A percentile compares a stretch with the other conserved stretches of the same genome.
Conservation (phyloP, 2,888 invertebrate genomes). For the Pseudanteris insignis region DNA sequence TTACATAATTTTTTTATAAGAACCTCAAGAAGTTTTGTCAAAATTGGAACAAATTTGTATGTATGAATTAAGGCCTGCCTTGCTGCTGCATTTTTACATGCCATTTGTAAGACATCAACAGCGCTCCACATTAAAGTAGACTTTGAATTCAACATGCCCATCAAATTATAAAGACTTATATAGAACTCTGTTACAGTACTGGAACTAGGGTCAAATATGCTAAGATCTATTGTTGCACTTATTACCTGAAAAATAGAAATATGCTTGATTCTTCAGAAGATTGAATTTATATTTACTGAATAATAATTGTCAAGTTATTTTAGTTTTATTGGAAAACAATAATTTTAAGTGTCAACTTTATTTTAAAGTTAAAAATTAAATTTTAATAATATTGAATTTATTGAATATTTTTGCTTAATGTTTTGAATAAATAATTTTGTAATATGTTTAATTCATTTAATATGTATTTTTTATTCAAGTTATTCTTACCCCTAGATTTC, state of each 20-base stretch:
- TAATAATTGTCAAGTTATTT: not conserved
- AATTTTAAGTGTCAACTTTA: not conserved
- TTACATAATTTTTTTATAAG: constrained; percentile 23
- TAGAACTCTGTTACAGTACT: constrained; percentile 75
- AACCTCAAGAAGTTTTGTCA: constrained; percentile 72
- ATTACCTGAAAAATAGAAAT: constrained; percentile 72
- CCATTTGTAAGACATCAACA: constrained; percentile 73
- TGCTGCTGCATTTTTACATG: constrained; percentile 72
- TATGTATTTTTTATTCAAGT: too few relatives aligned
- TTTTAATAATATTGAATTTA: not conserved
- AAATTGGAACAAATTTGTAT: constrained; percentile 76
- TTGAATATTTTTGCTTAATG: not conserved
- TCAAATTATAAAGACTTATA: constrained; percentile 73
- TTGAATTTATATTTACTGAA: too few relatives aligned
- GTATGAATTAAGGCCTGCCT: constrained; percentile 74
- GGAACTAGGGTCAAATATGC: constrained; percentile 75
- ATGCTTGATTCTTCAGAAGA: too few relatives aligned
- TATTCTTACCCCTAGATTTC: constrained; percentile 58
- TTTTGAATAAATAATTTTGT: not conserved
- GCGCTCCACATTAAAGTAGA: constrained; percentile 74
- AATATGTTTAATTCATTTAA: too few relatives aligned
- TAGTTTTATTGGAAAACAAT: not conserved
- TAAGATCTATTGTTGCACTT: constrained; percentile 73
- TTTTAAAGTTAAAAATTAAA: constrained; percentile 14
- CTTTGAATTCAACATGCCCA: constrained; percentile 70